Evolutionary conservation across 2,888 invertebrate genomes (phyloP).

Genomic region (Marasmarcha lunaedactyla): DNA sequence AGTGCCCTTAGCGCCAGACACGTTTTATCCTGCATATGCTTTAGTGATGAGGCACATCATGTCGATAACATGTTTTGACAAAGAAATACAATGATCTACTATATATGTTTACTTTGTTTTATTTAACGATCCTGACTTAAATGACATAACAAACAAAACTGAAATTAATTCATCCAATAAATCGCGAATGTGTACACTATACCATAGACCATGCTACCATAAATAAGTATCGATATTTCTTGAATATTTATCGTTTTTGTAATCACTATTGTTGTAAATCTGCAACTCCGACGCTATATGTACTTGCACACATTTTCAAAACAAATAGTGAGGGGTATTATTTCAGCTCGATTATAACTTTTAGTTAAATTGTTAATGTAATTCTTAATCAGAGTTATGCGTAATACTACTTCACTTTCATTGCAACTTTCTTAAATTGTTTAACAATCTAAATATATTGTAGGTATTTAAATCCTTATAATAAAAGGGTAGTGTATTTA

Average conservation of each 20-base stretch:
- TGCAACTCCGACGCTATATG: not conserved
- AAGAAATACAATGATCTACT: not conserved
- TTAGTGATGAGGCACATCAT: not conserved
- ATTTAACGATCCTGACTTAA: not conserved
- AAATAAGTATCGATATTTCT: not conserved
- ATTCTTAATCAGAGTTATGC: too few species aligned
- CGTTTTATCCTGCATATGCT: not conserved
- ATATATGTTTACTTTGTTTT: not conserved
- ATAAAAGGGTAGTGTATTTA: too few species aligned
- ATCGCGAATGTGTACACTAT: conserved; percentile 1
- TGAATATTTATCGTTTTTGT: not conserved
- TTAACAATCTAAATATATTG: too few species aligned
- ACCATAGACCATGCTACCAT: not conserved
- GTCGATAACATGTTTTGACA: not conserved
- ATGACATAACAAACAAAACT: not conserved
- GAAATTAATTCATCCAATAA: too few species aligned
- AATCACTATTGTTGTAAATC: conserved; percentile 1
- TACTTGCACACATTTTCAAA: too few species aligned
- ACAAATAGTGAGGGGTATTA: too few species aligned
- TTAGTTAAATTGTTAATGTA: too few species aligned
- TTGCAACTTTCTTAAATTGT: too few species aligned
- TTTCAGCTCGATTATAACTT: too few species aligned
- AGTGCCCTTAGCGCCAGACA: not conserved
- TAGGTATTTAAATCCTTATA: too few species aligned
- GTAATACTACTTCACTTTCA: too few species aligned